Evolutionary conservation across 2,113 vertebrate species (phyloP).

Genomic region (Cheirogaleus medius): DNA sequence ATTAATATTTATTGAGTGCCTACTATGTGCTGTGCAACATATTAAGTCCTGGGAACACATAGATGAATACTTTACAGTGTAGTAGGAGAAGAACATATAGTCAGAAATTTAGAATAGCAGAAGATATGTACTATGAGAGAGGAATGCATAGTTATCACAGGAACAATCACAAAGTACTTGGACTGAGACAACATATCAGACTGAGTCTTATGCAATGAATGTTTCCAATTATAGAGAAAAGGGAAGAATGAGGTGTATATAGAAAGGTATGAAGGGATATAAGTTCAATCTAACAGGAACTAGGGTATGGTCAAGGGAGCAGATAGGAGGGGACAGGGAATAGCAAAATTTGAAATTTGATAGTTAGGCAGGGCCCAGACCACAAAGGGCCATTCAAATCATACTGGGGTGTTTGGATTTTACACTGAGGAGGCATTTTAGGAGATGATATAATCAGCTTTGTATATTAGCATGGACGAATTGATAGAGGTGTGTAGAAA

Average conservation of each 20-base stretch:
- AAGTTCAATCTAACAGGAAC: not conserved
- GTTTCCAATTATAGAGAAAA: not conserved
- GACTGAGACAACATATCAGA: not conserved
- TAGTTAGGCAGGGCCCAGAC: not conserved
- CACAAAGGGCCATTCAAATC: not conserved
- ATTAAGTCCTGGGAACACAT: not conserved
- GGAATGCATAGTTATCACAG: not conserved
- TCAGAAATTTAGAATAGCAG: not conserved
- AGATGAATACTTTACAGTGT: not conserved
- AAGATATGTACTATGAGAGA: not conserved
- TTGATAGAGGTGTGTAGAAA: not conserved
- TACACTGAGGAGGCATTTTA: not conserved
- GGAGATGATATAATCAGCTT: not conserved
- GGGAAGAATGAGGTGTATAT: not conserved
- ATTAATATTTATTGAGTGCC: not conserved
- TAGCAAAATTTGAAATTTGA: not conserved
- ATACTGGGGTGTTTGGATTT: not conserved
- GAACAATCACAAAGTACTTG: not conserved
- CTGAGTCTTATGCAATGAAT: not conserved
- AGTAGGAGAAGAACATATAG: not conserved
- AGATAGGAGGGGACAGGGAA: not conserved
- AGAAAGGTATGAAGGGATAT: not conserved
- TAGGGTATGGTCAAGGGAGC: not conserved
- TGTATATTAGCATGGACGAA: not conserved
- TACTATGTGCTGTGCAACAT: not conserved